Percentiles rank a stretch among this genome's conserved stretches.
phyloP scores from a whole-genome alignment of 2,797 vertebrate species.

The Dicrostonyx torquatus region DNA sequence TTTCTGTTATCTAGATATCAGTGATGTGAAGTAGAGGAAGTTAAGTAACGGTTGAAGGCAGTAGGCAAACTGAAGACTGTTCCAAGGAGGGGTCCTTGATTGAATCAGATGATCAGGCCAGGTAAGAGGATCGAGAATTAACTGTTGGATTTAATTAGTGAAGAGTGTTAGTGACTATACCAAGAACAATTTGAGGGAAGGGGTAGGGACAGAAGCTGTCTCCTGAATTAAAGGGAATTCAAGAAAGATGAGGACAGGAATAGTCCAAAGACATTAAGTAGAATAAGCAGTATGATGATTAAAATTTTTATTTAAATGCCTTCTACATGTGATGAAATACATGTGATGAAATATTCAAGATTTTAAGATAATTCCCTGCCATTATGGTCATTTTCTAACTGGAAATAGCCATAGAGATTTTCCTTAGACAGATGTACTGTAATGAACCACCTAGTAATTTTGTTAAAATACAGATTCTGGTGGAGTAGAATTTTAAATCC shows the following conservation, averaged over 20 bases:
- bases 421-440: not conserved
- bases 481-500: constrained; percentile 2
- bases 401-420: not conserved
- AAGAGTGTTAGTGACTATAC: not conserved
- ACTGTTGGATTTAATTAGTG: not conserved
- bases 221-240: not conserved
- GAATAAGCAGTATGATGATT: not conserved
- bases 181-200: constrained; percentile 25
- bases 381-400: not conserved
- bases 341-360: not conserved
- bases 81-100: not conserved
- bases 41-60: not conserved
- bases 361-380: constrained; percentile 25
- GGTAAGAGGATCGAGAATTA: not conserved
- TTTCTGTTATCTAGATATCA: constrained; percentile 22
- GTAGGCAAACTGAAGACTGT: constrained; percentile 12
- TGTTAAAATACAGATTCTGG: constrained; percentile 29
- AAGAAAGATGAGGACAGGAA: not conserved
- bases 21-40: not conserved
- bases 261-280: constrained; percentile 22
- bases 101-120: not conserved
- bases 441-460: constrained; percentile 1
- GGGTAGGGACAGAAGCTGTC: not conserved
- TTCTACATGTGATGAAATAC: not conserved
- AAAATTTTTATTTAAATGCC: not conserved